Evolutionary conservation across 2,797 vertebrate genomes (phyloP), one percentile per base, ranked within the genome.

Genomic region (Lophius americanus): DNA sequence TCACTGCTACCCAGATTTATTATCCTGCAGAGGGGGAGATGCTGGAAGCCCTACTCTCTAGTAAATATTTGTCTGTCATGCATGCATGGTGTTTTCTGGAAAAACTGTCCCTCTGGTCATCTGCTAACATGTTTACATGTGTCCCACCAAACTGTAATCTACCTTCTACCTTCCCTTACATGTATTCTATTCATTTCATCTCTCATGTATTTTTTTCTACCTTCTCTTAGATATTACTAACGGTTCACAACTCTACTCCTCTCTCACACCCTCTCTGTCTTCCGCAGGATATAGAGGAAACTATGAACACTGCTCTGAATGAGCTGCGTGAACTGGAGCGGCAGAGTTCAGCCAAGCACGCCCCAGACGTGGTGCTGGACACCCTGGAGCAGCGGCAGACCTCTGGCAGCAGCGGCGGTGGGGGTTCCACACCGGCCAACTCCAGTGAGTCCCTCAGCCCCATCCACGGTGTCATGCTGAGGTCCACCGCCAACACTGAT

Each of bases 321-420:
- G 98, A 99, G 91, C 93, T 99, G 49, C 96, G 97, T 0, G 98
- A 99, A 90, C 93, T 99, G 78, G 98, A 99, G 88, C 92, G 96
- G 46, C 98, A 99, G 91, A 99, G 96, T 82, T 96, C 98, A 0
- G 96, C 95, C 0, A 98, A 98, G 79, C 97, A 98, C 0, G 95
- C 98, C 46, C 98, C 98, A 0, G 98, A 99, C 0, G 96, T 99
- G n/a, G 98, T 99, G 85, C 88, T 99, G 93, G 98, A 99, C 89
- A 98, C 98, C 61, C 86, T 99, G 89, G 98, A 99, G 83, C 97
- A 97, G 84, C 90, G 96, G 77, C 97, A 96, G 60, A 91, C 92
- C 13, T 87, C 94, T 0, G 90, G 94, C 53, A 61, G 89, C 11
- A 79, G 87, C 6, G 93, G 61, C 1, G 50, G 94, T 4, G 93